These are phyloP conservation scores for Eristalis intricaria DNA, from an alignment of 2,888 invertebrate genomes.

Conservation along the genomic window DNA sequence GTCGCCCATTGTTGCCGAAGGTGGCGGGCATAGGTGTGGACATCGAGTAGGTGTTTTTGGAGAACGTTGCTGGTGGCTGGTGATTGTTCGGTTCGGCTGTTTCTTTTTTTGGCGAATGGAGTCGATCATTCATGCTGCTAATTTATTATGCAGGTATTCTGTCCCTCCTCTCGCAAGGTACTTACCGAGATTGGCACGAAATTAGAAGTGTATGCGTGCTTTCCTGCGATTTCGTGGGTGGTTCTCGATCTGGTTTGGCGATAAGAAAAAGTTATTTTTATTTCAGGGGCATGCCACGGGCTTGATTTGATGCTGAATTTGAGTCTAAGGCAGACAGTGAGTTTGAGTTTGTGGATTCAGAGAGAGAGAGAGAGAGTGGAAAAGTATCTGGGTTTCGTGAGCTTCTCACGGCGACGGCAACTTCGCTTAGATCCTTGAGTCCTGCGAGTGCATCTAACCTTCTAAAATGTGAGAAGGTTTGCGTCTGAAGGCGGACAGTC, in stretches of 20 bases:
- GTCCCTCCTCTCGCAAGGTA: background rate
- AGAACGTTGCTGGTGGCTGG: slow-evolving; percentile 2
- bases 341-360: too few species aligned
- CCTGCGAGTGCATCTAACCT: too few species aligned
- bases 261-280: background rate
- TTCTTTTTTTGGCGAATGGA: background rate
- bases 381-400: too few species aligned
- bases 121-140: background rate
- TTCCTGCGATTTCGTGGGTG: background rate
- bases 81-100: background rate
- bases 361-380: too few species aligned
- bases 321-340: too few species aligned
- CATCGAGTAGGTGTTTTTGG: slow-evolving; percentile 27
- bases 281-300: too few species aligned
- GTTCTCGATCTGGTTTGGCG: background rate
- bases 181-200: background rate
- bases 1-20: background rate
- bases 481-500: too few species aligned
- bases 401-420: too few species aligned
- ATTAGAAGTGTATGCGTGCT: background rate
- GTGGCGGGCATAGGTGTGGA: slow-evolving; percentile 43
- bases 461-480: too few species aligned
- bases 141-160: background rate
- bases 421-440: too few species aligned
- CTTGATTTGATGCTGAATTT: too few species aligned